Conservation (phyloP, 2,113 vertebrate species). For the Sclerurus mexicanus region DNA sequence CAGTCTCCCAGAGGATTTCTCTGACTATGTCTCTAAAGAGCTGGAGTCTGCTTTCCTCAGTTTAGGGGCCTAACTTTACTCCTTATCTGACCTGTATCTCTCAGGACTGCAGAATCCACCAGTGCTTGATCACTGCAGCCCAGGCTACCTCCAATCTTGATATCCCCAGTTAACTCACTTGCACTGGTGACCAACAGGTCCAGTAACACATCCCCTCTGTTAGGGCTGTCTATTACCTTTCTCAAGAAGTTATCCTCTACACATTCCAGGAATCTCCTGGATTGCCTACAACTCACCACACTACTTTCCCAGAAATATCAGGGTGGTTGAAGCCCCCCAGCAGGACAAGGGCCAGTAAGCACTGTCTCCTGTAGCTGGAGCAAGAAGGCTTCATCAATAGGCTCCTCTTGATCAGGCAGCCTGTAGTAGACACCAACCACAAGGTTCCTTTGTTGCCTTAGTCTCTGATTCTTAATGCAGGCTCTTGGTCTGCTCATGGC, state of each 20-base stretch:
- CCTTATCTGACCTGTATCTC: no score
- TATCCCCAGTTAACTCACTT: background rate
- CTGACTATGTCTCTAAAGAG: no score
- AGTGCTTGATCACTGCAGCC: background rate
- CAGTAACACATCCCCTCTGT: background rate
- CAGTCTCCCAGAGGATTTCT: no score
- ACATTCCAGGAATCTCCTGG: background rate
- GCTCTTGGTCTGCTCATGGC: background rate
- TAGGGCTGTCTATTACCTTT: background rate
- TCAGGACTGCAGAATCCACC: no score
- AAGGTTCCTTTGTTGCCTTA: background rate
- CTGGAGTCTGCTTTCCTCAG: no score
- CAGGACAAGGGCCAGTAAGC: background rate
- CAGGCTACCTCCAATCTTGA: background rate
- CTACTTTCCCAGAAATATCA: background rate
- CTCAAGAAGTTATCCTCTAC: background rate
- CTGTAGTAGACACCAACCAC: background rate
- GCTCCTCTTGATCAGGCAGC: background rate
- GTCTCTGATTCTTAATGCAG: background rate
- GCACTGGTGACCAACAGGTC: background rate
- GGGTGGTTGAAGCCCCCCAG: background rate
- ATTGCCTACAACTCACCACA: background rate
- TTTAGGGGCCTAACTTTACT: no score
- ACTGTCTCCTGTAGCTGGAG: background rate
- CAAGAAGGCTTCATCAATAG: background rate